A percentile compares a stretch with the other conserved stretches of the same genome.
Evolutionary conservation across 2,113 vertebrate species (phyloP).

Genomic region (Microcebus griseorufus): DNA sequence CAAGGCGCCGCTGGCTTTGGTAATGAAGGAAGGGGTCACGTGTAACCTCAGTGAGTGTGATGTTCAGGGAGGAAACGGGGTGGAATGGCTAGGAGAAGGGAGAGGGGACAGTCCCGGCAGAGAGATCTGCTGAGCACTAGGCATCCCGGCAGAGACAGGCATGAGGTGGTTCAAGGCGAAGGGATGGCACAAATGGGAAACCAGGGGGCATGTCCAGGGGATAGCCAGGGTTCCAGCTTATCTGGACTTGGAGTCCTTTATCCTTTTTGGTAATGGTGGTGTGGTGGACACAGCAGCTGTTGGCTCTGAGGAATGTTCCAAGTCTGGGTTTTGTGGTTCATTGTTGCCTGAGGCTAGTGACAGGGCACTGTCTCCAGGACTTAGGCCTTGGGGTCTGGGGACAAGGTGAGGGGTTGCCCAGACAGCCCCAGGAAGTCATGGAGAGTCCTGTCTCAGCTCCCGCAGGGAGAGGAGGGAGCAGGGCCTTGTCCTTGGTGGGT

Average conservation of each 20-base stretch:
- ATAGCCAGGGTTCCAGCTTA: not conserved
- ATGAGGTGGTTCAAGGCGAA: not conserved
- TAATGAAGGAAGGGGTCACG: not conserved
- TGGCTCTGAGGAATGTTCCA: not conserved
- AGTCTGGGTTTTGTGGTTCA: not conserved
- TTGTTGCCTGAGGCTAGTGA: not conserved
- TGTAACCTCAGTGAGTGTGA: accelerated
- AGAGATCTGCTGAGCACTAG: not conserved
- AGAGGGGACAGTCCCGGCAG: not conserved
- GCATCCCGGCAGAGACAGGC: not conserved
- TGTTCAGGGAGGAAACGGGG: not conserved
- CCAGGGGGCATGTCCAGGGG: not conserved
- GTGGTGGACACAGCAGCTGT: not conserved
- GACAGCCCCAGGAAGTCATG: not conserved
- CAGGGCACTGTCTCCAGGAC: not conserved
- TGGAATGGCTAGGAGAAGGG: not conserved
- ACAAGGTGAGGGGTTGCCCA: not conserved
- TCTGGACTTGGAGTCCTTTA: not conserved
- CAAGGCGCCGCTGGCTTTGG: not conserved
- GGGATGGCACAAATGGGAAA: not conserved
- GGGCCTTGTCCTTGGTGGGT: not conserved
- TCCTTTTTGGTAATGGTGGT: too few relatives aligned
- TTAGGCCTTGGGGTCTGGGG: not conserved
- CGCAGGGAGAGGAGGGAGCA: not conserved
- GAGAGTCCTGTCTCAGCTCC: not conserved